Evolutionary conservation across 2,113 vertebrate species (phyloP).

Genomic region (Spea multiplicata): DNA sequence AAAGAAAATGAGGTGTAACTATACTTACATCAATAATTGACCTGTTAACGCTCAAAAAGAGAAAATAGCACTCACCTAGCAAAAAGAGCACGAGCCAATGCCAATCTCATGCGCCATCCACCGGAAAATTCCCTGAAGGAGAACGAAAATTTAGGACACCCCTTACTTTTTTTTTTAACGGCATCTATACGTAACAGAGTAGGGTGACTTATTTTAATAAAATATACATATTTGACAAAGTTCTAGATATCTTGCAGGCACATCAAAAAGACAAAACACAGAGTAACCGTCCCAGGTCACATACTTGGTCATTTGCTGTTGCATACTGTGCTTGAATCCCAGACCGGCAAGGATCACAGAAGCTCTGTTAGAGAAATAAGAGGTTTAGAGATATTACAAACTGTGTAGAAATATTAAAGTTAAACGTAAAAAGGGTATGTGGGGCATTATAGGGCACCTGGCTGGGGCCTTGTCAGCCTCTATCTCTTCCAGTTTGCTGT

Average conservation of each 20-base stretch:
- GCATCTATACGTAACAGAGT: background rate
- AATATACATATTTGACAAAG: too few species aligned
- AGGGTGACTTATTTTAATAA: background rate
- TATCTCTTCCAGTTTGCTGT: slow-evolving; percentile 87
- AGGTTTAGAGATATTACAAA: background rate
- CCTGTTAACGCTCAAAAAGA: background rate
- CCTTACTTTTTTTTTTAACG: background rate
- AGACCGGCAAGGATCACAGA: slow-evolving; percentile 93
- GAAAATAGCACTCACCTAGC: slow-evolving; percentile 75
- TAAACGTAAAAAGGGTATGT: accelerated
- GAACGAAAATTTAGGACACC: slow-evolving; percentile 31
- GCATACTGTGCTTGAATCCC: slow-evolving; percentile 88
- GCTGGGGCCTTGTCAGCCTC: slow-evolving; percentile 98
- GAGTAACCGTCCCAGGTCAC: too few species aligned
- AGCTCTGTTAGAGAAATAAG: slow-evolving; percentile 68
- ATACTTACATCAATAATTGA: background rate
- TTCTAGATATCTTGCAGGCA: too few species aligned
- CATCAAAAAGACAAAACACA: too few species aligned
- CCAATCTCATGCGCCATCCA: slow-evolving; percentile 96
- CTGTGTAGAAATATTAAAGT: background rate
- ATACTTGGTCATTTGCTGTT: slow-evolving; percentile 92
- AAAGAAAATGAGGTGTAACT: background rate
- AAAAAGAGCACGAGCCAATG: slow-evolving; percentile 94
- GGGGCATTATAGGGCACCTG: slow-evolving; percentile 65
- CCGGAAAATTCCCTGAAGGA: slow-evolving; percentile 92